phyloP scores from a whole-genome alignment of 2,888 invertebrate genomes.

The Ornithoptera priamus region DNA sequence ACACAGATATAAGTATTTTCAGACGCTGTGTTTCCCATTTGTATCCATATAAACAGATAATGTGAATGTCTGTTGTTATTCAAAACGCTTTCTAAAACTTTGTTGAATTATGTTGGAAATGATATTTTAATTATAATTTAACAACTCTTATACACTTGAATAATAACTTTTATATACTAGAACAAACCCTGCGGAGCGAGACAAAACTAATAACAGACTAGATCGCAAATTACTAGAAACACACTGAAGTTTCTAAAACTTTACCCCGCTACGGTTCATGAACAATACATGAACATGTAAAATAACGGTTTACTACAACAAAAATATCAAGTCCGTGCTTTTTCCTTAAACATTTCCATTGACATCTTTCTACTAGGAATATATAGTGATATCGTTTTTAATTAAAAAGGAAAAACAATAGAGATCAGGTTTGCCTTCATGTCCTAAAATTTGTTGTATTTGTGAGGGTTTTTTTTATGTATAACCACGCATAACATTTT shows the following conservation, averaged over 20 bases:
- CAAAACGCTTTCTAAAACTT: not conserved
- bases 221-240: conserved; percentile 15
- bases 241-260: conserved; percentile 13
- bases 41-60: too few species aligned
- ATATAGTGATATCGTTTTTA: too few species aligned
- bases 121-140: not conserved
- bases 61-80: too few species aligned
- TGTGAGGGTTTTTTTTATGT: too few species aligned
- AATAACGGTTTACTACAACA: not conserved
- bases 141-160: not conserved
- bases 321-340: not conserved
- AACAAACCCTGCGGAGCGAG: not conserved
- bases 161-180: not conserved
- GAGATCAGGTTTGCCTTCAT: too few species aligned
- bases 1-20: too few species aligned
- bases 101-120: not conserved
- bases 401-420: not conserved
- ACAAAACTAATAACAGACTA: conserved; percentile 1
- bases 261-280: conserved; percentile 1
- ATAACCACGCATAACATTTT: too few species aligned
- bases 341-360: not conserved
- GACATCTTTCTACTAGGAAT: not conserved
- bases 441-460: too few species aligned
- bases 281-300: conserved; percentile 6
- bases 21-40: too few species aligned